Evolutionary conservation across 1,140 invertebrate genomes (phyloP).

Genomic region (Cryptotermes secundus): DNA sequence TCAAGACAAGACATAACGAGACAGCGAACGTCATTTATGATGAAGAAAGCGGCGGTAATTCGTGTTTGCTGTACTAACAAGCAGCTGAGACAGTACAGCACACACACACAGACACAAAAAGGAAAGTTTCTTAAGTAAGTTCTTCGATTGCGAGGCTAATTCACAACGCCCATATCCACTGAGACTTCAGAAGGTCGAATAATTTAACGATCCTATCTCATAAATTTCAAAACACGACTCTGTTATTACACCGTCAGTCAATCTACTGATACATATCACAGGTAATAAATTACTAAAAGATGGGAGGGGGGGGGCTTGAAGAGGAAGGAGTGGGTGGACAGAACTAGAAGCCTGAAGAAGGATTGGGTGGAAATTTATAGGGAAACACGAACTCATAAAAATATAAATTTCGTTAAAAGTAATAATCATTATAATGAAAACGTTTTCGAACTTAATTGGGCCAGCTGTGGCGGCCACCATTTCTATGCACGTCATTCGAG

Average conservation of each 20-base stretch:
- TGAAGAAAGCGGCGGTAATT: too few relatives aligned
- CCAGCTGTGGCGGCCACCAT: too few relatives aligned
- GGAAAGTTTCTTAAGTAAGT: neutral
- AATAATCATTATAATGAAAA: too few relatives aligned
- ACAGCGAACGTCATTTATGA: too few relatives aligned
- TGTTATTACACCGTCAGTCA: neutral
- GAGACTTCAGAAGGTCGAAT: constrained; percentile 1
- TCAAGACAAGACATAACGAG: too few relatives aligned
- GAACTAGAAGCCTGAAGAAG: neutral
- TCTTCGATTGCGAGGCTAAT: neutral
- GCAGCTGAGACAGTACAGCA: neutral
- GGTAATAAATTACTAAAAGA: constrained; percentile 10
- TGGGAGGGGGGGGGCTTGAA: neutral
- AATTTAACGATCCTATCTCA: constrained; percentile 7
- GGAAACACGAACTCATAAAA: neutral
- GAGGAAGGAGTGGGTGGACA: neutral
- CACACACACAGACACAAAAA: too few relatives aligned
- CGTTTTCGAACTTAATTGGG: too few relatives aligned
- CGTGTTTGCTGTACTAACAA: too few relatives aligned
- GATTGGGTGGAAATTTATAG: neutral
- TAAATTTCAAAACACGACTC: neutral
- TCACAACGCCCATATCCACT: neutral
- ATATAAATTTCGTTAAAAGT: too few relatives aligned
- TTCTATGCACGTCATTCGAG: too few relatives aligned
- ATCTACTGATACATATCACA: neutral